These are phyloP conservation scores for Trichogramma evanescens DNA, from an alignment of 2,888 invertebrate species.

Conservation along the genomic window DNA sequence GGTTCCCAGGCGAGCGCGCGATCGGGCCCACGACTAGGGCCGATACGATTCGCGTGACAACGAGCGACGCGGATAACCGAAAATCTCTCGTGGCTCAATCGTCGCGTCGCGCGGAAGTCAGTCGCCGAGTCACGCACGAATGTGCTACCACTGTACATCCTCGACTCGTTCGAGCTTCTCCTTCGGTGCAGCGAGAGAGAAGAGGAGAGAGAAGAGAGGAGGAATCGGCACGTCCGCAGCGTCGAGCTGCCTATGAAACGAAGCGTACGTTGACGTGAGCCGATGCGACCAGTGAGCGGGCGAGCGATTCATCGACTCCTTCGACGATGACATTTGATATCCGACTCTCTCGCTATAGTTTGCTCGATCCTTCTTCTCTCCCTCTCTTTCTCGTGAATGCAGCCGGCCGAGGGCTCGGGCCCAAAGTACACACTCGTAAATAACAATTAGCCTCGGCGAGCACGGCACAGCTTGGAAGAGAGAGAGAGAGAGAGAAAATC, in stretches of 20 bases:
- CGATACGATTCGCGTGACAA: neutral
- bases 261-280: too few species aligned
- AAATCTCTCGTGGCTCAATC: neutral
- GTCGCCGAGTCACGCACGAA: neutral
- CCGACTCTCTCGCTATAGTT: neutral
- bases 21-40: too few species aligned
- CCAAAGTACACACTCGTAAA: slow-evolving; percentile 37
- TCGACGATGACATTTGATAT: too few species aligned
- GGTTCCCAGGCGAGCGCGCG: too few species aligned
- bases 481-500: too few species aligned
- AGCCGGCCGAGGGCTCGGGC: slow-evolving; percentile 30
- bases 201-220: too few species aligned
- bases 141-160: too few species aligned
- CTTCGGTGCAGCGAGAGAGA: too few species aligned
- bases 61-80: neutral
- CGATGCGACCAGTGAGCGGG: neutral
- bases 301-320: slow-evolving; percentile 12
- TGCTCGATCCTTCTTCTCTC: neutral
- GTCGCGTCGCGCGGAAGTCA: too few species aligned
- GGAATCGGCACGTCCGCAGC: too few species aligned
- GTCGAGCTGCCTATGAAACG: too few species aligned
- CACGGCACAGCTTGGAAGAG: slow-evolving; percentile 13
- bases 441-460: slow-evolving; percentile 37
- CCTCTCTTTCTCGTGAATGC: slow-evolving; percentile 25
- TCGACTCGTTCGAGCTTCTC: too few species aligned